Base-by-base conservation (phyloP, 2,113 vertebrate genomes). In the Atractosteus spatula region DNA sequence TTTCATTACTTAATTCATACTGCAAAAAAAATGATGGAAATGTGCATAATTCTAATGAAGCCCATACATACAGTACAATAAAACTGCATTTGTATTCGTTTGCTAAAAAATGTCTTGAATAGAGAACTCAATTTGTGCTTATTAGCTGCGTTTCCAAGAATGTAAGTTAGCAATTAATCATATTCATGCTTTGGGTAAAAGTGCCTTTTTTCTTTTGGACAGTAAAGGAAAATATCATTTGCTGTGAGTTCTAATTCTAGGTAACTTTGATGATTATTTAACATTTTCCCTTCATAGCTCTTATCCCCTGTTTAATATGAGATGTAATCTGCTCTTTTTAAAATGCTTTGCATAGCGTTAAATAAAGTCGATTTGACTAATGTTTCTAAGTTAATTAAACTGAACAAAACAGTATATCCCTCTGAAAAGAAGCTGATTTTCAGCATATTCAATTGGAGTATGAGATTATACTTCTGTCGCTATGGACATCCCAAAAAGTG, bases 121-220 rank as follows among this genome's bases (percentile, higher is more conserved):
- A 77, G 82, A 84, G 75, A 79, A 82, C 79, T 86, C 75, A 78
- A 80, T 78, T 84, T 67, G 67, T 51, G 82, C 79, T 87, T 84
- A 85, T 86, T 88, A 82, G 77, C 74, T 76, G 47, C 74, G 70
- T 69, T 8, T 84, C 80, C 79, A 84, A 76, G 77, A 87, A 83
- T 78, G 66, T 65, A 80, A 75, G 73, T 56, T 76, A 80, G 85
- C 82, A 86, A 89, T 89, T 89, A 86, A 88, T 89, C 87, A 85
- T 85, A 79, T 85, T 88, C 86, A 85, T 80, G 83, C 87, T 90
- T 80, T 80, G 78, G 87, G 86, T 88, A 83, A 87, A 82, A 91
- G 87, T 85, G 83, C 77, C 81, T 85, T 87, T 79, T 85, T 81
- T 77, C 79, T 10, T 51, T 70, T 51, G 45, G 8, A 67, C 55